Evolutionary conservation across 1,140 invertebrate genomes (phyloP), one percentile per base, ranked within the genome.

Genomic region (Aphelinus atriplicis): DNA sequence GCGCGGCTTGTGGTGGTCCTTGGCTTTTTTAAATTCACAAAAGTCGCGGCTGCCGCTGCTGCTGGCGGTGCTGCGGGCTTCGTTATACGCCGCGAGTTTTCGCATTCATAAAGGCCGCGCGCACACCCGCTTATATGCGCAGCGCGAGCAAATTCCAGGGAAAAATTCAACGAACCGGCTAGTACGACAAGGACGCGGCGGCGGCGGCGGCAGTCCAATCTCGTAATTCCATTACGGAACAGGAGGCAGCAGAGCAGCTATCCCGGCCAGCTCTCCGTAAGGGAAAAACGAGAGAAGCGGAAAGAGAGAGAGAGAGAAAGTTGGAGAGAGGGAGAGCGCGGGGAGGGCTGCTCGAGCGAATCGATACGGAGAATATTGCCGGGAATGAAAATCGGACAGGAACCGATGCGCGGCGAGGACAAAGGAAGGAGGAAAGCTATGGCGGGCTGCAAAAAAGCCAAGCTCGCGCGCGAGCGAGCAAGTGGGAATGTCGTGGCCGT

Each of bases 91-190:
- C 61, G 51, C 26, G 50, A 76, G 56, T 68, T 76, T 76, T 60
- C 67, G 63, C 62, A 76, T 76, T 76, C 67, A 71, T 71, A 76
- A 76, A 76, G 64, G 51, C 10, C 55, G 1, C 48, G 2, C 7
- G 10, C 6, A 7, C 4, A 10, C 7, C 47, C 42, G 55, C 48
- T 43, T 46, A 58, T 55, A 55, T 45, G 42, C 51, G 50, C 43
- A 10, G 3, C 62, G 26, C 50, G 53, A 6, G 74, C 42, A 46
- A 67, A 76, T 76, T 75, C 63, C 68, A 43, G 55, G 51, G 63
- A 76, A 76, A 71, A 76, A 76, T 72, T 72, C 69, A 76, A 76
- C 75, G 69, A 76, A 71, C 55, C 69, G 56, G 4, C 61, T 2
- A 60, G 7, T 7, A 60, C 57, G n/a, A 60, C 57, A n/a, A 26